These are phyloP conservation scores for Gallinago solitaria DNA, from an alignment of 2,797 vertebrate species.

Conservation along the genomic window DNA sequence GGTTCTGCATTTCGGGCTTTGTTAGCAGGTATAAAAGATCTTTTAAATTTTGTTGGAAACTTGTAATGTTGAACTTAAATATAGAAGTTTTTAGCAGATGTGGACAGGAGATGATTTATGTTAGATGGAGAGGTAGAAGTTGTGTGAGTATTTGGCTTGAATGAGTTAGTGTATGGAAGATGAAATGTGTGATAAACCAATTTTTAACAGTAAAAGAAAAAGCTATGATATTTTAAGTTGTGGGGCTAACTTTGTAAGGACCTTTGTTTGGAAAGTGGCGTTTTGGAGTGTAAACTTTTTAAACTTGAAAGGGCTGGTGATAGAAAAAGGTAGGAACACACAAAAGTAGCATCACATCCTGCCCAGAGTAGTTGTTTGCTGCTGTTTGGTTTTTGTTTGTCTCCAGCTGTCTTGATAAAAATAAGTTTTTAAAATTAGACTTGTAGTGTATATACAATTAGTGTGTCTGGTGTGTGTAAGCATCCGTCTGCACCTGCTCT, in stretches of 20 bases:
- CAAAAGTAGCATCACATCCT: background rate
- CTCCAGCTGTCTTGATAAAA: constrained; percentile 13
- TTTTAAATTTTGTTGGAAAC: background rate
- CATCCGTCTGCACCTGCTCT: background rate
- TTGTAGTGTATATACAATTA: background rate
- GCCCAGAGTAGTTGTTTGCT: background rate
- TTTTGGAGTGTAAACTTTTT: background rate
- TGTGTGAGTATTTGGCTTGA: background rate
- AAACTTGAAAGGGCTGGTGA: background rate
- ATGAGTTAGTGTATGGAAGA: background rate
- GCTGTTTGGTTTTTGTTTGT: background rate
- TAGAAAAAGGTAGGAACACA: background rate
- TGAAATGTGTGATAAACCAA: background rate
- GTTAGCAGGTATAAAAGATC: background rate
- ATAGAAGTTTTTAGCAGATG: background rate
- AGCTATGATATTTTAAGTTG: background rate
- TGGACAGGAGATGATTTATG: background rate
- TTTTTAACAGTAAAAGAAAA: background rate
- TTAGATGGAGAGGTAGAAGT: background rate
- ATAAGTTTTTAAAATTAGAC: constrained; percentile 46
- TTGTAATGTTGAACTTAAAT: background rate
- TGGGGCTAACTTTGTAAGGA: background rate
- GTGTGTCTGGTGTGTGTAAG: background rate
- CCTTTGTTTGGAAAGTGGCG: background rate
- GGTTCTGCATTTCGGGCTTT: background rate